These are phyloP conservation scores for Erpornis zantholeuca DNA, from an alignment of 2,113 vertebrate genomes.

Conservation along the genomic window DNA sequence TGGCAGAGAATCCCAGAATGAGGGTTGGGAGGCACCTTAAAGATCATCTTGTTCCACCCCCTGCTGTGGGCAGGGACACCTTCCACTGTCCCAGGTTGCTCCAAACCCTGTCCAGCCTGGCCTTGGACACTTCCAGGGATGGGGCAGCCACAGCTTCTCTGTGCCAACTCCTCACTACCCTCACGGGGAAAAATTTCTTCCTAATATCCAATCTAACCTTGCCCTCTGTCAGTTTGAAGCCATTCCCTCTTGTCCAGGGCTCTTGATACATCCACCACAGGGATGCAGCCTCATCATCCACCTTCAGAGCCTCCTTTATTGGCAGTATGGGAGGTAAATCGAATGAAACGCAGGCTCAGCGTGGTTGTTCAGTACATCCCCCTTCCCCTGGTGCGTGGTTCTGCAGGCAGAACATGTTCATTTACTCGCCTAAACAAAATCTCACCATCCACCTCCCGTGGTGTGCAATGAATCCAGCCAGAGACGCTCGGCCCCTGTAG, in stretches of 20 bases:
- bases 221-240: not conserved
- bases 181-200: not conserved
- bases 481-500: rapidly evolving
- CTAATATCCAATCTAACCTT: no score
- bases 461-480: not conserved
- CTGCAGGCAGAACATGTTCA: not conserved
- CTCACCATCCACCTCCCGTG: not conserved
- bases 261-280: not conserved
- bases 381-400: not conserved
- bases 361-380: not conserved
- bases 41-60: rapidly evolving
- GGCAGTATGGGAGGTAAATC: not conserved
- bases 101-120: rapidly evolving
- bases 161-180: not conserved
- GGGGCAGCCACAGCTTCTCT: not conserved
- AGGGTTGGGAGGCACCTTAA: not conserved
- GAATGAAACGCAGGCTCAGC: not conserved
- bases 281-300: not conserved
- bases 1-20: not conserved
- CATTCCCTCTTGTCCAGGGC: not conserved
- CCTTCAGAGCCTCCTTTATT: not conserved
- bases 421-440: not conserved
- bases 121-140: not conserved
- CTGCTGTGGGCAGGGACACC: not conserved
- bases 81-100: rapidly evolving